phyloP scores from a whole-genome alignment of 2,113 vertebrate genomes.

The Colius striatus region DNA sequence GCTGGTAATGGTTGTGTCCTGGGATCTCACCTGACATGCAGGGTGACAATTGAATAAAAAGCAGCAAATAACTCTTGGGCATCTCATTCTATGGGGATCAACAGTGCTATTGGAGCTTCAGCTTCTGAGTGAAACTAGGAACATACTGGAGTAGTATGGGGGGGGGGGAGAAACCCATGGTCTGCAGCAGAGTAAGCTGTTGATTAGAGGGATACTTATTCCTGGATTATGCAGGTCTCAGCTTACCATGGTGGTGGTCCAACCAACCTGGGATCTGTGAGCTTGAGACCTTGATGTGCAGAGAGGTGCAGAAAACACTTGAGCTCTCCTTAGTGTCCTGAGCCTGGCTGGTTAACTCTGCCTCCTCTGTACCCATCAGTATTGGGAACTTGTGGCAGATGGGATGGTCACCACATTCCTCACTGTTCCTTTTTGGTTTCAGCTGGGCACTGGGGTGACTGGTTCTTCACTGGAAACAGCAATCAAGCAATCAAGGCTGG shows the following conservation, averaged over 20 bases:
- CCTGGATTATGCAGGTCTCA: neutral
- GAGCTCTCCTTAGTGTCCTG: too few relatives aligned
- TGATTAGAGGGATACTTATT: accelerated
- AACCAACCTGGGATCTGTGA: neutral
- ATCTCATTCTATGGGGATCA: accelerated
- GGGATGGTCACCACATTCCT: accelerated
- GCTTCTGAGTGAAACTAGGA: neutral
- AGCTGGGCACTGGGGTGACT: neutral
- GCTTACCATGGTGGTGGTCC: accelerated
- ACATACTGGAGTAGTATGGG: accelerated
- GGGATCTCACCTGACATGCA: neutral
- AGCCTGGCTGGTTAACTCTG: neutral
- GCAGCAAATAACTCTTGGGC: too few relatives aligned
- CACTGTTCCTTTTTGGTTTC: neutral
- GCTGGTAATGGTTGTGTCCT: neutral
- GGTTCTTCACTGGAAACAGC: neutral
- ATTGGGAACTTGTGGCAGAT: neutral
- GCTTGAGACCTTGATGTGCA: neutral
- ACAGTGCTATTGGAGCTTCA: accelerated
- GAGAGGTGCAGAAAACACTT: neutral
- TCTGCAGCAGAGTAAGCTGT: neutral
- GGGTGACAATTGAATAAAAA: neutral
- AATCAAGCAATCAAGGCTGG: accelerated
- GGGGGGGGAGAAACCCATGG: accelerated
- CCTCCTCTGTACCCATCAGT: accelerated